Evolutionary conservation across 92 coral and sea anemone genomes (phyloP), one percentile per base, ranked within the genome.

Genomic region (Phenganax stokvisi): DNA sequence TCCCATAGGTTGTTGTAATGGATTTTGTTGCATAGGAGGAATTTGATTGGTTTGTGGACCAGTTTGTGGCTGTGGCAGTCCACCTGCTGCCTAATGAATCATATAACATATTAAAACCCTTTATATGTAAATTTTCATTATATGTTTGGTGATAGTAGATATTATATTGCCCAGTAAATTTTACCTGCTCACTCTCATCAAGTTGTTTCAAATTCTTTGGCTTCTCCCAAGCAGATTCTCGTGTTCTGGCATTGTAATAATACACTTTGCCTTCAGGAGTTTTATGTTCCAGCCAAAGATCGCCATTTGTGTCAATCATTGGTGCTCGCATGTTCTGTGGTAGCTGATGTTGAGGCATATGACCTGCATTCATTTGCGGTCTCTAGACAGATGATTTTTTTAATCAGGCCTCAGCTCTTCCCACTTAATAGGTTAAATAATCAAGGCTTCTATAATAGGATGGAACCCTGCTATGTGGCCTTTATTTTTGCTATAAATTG

Each of bases 151-250:
- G 47, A 5, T 5, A 37, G 5, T 1, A 37, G 47, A 5, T 37
- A 37, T 53, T 73, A 29, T 88, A 84, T n/a, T 77, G 75, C 56
- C 70, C 83, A 20, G 66, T 37, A 5, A 37, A 37, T 37, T 37
- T 85, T 57, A 83, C 70, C 29, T 76, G 79, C 66, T 87, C 92
- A 16, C 61, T 80, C 5, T 37, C 47, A 57, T 81, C 90, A 6
- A 69, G 54, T 6, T 89, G 91, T 29, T 81, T 86, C 75, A 76
- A 51, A 72, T 96, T 96, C 87, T 92, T 90, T 37, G 99, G 99
- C 70, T 96, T 96, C 60, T 96, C 97, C 99, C 99, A 96, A 1
- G 99, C 86, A 10, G 97, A 87, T 76, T 96, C 99, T 73, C 99
- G 82, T 13, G 99, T 96, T 17, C 99, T 77, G 71, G 99, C 97